A percentile compares a stretch with the other conserved stretches of the same genome.
phyloP scores from a whole-genome alignment of 2,113 vertebrate genomes.

The Notechis scutatus region DNA sequence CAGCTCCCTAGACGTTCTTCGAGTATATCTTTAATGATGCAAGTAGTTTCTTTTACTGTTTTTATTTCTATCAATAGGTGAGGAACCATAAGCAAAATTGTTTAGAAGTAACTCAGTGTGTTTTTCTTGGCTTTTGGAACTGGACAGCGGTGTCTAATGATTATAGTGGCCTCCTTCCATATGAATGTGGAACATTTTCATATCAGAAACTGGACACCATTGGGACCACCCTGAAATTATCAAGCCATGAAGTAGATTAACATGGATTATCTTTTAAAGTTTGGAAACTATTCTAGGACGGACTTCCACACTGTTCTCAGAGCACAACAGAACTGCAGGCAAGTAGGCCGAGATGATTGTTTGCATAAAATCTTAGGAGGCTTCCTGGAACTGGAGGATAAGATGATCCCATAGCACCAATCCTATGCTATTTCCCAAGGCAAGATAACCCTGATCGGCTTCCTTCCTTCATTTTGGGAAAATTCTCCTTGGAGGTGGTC shows the following conservation, averaged over 20 bases:
- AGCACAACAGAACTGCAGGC: too few relatives aligned
- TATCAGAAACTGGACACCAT: background rate
- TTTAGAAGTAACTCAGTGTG: too few relatives aligned
- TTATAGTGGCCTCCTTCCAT: background rate
- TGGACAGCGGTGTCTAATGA: background rate
- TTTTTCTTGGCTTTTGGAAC: too few relatives aligned
- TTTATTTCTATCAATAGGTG: too few relatives aligned
- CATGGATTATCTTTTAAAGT: background rate
- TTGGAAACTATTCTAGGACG: too few relatives aligned
- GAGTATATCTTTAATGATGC: background rate
- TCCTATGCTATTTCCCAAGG: background rate
- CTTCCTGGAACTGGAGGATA: background rate
- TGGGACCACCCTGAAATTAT: background rate
- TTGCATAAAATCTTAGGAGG: background rate
- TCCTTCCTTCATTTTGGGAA: background rate
- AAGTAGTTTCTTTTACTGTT: too few relatives aligned
- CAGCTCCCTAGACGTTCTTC: background rate
- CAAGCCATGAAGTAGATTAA: background rate
- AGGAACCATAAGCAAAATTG: too few relatives aligned
- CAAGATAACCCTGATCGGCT: background rate
- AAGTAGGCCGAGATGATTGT: too few relatives aligned
- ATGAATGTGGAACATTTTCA: background rate
- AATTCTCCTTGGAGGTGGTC: background rate
- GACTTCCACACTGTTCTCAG: too few relatives aligned
- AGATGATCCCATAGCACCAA: background rate